Conservation (phyloP, 2,888 invertebrate species). For the Coelogynopora nodosa region DNA sequence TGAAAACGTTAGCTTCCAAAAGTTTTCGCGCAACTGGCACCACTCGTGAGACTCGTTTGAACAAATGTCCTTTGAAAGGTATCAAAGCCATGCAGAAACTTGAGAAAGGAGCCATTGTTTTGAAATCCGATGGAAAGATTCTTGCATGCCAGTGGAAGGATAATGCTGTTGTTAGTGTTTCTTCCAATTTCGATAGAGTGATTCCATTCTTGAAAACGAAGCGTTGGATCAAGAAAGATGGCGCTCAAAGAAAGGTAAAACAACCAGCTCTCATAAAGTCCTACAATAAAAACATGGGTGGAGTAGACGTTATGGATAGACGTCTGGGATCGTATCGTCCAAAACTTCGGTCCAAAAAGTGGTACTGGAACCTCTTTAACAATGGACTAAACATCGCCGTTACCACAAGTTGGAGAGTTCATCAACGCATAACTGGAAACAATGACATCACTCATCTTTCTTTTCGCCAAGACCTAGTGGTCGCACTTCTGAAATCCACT, state of each 20-base stretch:
- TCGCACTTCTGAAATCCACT: too few species aligned
- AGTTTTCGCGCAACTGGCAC: neutral
- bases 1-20: neutral
- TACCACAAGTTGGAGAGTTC: neutral
- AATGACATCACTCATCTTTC: neutral
- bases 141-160: neutral
- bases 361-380: neutral
- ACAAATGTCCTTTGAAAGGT: neutral
- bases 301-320: neutral
- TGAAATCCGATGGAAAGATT: neutral
- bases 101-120: neutral
- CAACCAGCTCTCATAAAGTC: neutral
- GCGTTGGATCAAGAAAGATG: neutral
- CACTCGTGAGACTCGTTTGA: neutral
- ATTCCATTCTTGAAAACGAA: neutral
- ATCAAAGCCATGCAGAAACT: neutral
- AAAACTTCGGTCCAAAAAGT: neutral
- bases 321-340: neutral
- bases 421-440: neutral
- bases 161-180: neutral
- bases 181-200: neutral
- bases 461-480: too few species aligned
- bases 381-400: neutral
- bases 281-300: neutral
- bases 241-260: neutral